phyloP scores from a whole-genome alignment of 2,113 vertebrate species.

The Pardalotus punctatus region DNA sequence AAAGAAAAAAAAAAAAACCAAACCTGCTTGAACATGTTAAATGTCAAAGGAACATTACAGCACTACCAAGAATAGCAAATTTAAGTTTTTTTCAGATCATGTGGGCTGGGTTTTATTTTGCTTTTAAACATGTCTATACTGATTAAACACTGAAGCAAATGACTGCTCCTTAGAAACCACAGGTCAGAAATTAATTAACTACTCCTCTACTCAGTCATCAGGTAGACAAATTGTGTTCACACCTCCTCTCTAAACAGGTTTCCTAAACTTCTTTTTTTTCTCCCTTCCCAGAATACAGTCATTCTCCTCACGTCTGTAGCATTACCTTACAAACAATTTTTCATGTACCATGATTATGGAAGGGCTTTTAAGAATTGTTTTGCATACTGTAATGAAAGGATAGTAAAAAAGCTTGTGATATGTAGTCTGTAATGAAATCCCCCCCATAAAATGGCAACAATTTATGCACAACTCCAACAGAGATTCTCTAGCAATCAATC shows the following conservation, averaged over 20 bases:
- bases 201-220: neutral
- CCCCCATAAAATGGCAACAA: neutral
- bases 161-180: neutral
- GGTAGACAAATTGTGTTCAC: neutral
- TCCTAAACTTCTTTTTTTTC: neutral
- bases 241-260: neutral
- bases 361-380: neutral
- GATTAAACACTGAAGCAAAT: neutral
- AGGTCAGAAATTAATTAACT: neutral
- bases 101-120: rapidly evolving
- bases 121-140: neutral
- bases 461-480: neutral
- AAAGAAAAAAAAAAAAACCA: neutral
- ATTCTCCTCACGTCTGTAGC: neutral
- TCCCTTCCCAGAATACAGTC: neutral
- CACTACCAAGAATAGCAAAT: neutral
- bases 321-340: neutral
- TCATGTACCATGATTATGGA: neutral
- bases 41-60: neutral
- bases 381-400: neutral
- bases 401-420: neutral
- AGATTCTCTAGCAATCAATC: neutral
- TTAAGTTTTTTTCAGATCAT: neutral
- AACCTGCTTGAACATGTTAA: neutral
- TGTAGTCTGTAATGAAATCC: neutral